A percentile compares a stretch with the other conserved stretches of the same genome.
Conservation (phyloP, 2,888 invertebrate genomes). For the Ligdia adustata region DNA sequence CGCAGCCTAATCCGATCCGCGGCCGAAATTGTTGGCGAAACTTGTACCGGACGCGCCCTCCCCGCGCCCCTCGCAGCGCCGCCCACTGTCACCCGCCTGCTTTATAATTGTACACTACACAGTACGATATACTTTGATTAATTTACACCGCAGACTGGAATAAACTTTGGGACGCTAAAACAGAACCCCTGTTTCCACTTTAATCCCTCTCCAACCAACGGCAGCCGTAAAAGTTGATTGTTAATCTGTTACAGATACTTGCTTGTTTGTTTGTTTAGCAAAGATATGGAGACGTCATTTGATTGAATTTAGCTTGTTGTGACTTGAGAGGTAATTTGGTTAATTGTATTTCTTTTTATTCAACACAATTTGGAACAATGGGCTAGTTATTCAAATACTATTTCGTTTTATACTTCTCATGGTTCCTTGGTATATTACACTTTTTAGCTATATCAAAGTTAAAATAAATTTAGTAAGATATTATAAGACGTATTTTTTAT, state of each 20-base stretch:
- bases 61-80: slow-evolving; percentile 17
- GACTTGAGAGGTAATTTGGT: slow-evolving; percentile 49
- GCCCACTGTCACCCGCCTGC: slow-evolving; percentile 50
- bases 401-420: neutral
- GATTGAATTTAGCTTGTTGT: slow-evolving; percentile 48
- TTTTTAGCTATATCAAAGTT: too few relatives aligned
- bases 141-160: slow-evolving; percentile 72
- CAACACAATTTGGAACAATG: slow-evolving; percentile 36
- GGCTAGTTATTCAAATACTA: slow-evolving; percentile 9
- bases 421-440: neutral
- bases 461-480: neutral
- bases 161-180: slow-evolving; percentile 74
- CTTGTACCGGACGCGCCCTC: slow-evolving; percentile 59
- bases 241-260: slow-evolving; percentile 67
- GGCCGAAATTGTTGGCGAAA: slow-evolving; percentile 68
- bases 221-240: slow-evolving; percentile 64
- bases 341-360: slow-evolving; percentile 54
- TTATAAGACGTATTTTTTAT: too few relatives aligned
- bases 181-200: slow-evolving; percentile 68
- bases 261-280: slow-evolving; percentile 50
- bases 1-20: slow-evolving; percentile 74
- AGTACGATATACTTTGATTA: slow-evolving; percentile 74
- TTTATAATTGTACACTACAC: slow-evolving; percentile 71
- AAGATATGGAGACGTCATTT: slow-evolving; percentile 49
- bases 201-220: slow-evolving; percentile 62